These are phyloP conservation scores for Eupithecia exiguata DNA, from an alignment of 2,888 invertebrate genomes.

Conservation along the genomic window DNA sequence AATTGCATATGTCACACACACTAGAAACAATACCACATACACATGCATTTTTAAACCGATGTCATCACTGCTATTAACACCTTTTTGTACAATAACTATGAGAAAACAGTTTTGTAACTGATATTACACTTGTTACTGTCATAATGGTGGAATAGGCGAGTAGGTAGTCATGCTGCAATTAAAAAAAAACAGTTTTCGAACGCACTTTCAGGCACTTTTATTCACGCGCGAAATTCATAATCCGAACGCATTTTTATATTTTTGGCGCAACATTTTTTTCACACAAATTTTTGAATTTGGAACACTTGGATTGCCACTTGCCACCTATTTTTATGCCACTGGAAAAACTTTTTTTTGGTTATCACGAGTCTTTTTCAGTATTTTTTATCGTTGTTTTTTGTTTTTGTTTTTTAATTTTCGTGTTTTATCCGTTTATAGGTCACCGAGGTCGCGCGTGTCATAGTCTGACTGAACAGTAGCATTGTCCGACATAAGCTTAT, in stretches of 20 bases:
- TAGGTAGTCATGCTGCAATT: background rate
- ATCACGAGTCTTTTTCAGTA: background rate
- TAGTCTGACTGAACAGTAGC: constrained; percentile 74
- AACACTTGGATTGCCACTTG: background rate
- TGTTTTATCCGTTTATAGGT: constrained; percentile 56
- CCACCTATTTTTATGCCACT: background rate
- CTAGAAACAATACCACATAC: constrained; percentile 57
- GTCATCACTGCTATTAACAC: constrained; percentile 45
- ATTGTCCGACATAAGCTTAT: constrained; percentile 79
- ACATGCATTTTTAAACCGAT: constrained; percentile 71
- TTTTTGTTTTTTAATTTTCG: constrained; percentile 12
- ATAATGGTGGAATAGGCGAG: constrained; percentile 18
- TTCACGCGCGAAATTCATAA: constrained; percentile 20
- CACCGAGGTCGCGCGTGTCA: constrained; percentile 70
- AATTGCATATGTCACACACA: constrained; percentile 61
- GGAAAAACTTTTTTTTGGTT: constrained; percentile 1
- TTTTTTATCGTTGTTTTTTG: constrained; percentile 1
- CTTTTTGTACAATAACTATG: constrained; percentile 27
- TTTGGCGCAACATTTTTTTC: background rate
- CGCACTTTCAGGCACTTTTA: constrained; percentile 10
- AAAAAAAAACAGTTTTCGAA: constrained; percentile 11
- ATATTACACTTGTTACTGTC: constrained; percentile 4
- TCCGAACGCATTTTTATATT: constrained; percentile 11
- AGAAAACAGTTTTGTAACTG: constrained; percentile 12
- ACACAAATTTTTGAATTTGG: background rate